phyloP scores from a whole-genome alignment of 1,140 invertebrate species.

The Drosophila lacertosa region DNA sequence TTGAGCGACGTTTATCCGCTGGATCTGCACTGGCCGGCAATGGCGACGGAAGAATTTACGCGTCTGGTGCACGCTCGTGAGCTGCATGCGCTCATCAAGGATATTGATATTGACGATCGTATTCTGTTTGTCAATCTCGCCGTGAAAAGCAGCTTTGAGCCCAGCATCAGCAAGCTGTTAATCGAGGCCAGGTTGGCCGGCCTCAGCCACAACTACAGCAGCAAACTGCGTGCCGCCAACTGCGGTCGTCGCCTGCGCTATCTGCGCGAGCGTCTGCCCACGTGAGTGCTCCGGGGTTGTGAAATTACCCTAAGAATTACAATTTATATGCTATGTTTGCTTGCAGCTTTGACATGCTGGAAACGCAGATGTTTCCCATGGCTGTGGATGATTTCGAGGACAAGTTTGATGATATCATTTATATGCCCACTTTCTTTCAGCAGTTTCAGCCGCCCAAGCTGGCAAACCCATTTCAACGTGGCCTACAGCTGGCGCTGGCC shows the following conservation, averaged over 20 bases:
- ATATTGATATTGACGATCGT: constrained; percentile 21
- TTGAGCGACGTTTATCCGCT: constrained; percentile 45
- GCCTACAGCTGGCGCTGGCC: constrained; percentile 19
- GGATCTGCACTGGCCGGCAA: constrained; percentile 31
- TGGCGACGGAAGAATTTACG: not conserved
- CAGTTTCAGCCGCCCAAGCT: constrained; percentile 14
- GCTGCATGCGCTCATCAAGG: constrained; percentile 9
- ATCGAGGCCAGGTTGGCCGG: constrained; percentile 31
- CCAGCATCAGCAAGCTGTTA: constrained; percentile 9
- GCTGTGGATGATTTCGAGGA: constrained; percentile 26
- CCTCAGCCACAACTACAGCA: constrained; percentile 19
- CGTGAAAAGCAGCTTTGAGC: not conserved
- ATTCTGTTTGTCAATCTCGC: constrained; percentile 26
- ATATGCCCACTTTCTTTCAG: constrained; percentile 5
- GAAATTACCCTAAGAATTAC: not conserved
- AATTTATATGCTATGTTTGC: not conserved
- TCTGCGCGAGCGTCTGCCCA: constrained; percentile 48
- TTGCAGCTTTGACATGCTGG: constrained; percentile 49
- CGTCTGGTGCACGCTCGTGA: not conserved
- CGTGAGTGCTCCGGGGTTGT: constrained; percentile 17
- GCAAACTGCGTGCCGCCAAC: not conserved
- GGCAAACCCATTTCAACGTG: not conserved
- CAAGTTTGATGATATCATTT: constrained; percentile 41
- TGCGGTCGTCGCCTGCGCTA: constrained; percentile 45
- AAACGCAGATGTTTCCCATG: constrained; percentile 21